Conservation (phyloP, 1,140 invertebrate species). For the Hetaerina americana region DNA sequence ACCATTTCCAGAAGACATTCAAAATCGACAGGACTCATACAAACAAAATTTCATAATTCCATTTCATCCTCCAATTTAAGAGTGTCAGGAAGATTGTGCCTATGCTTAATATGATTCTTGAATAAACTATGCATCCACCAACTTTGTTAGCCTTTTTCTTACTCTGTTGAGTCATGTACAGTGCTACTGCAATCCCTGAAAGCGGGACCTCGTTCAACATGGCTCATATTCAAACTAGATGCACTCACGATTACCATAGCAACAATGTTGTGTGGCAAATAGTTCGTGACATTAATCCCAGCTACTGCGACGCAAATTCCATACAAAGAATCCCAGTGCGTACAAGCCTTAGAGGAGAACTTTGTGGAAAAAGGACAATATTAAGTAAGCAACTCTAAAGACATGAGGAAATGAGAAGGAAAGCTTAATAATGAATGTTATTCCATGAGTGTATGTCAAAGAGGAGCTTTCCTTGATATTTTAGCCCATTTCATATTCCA, state of each 20-base stretch:
- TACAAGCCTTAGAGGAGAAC: background rate
- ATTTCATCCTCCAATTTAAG: background rate
- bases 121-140: background rate
- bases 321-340: background rate
- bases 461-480: too few relatives aligned
- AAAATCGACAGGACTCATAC: background rate
- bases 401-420: too few relatives aligned
- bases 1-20: too few relatives aligned
- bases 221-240: too few relatives aligned
- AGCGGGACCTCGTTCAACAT: too few relatives aligned
- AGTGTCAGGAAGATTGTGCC: background rate
- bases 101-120: background rate
- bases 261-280: too few relatives aligned
- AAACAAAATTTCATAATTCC: background rate
- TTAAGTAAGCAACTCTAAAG: too few relatives aligned
- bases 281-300: background rate
- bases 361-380: too few relatives aligned
- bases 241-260: too few relatives aligned
- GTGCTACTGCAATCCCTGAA: background rate
- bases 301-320: background rate
- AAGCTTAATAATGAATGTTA: too few relatives aligned
- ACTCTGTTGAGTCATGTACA: background rate
- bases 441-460: too few relatives aligned
- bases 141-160: background rate
- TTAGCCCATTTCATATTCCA: too few relatives aligned